Evolutionary conservation across 2,113 vertebrate genomes (phyloP).

Genomic region (Seriola aureovittata): DNA sequence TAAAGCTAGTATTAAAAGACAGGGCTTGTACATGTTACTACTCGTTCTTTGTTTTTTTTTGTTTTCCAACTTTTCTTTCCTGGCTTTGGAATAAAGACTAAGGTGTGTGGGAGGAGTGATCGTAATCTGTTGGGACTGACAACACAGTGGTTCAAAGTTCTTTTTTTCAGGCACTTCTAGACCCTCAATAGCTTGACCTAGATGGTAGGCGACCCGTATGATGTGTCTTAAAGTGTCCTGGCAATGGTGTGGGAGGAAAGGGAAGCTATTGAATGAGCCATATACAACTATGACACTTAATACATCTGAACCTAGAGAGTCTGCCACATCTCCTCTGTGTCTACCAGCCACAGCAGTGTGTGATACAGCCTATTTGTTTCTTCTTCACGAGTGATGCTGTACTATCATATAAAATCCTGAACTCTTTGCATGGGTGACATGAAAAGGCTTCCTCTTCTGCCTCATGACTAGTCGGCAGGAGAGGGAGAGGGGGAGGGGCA

Average conservation of each 20-base stretch:
- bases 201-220: slow-evolving; percentile 71
- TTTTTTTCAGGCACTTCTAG: slow-evolving; percentile 48
- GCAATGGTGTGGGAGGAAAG: slow-evolving; percentile 48
- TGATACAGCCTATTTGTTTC: slow-evolving; percentile 8
- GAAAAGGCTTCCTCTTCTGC: background rate
- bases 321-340: slow-evolving; percentile 35
- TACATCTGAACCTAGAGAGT: slow-evolving; percentile 27
- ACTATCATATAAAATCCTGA: slow-evolving; percentile 10
- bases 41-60: slow-evolving; percentile 7
- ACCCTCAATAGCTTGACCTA: slow-evolving; percentile 64
- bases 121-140: slow-evolving; percentile 27
- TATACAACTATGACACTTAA: slow-evolving; percentile 36
- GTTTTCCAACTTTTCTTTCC: background rate
- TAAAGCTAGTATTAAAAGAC: slow-evolving; percentile 25
- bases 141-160: slow-evolving; percentile 4
- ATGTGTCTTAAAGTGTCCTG: slow-evolving; percentile 68
- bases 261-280: slow-evolving; percentile 49
- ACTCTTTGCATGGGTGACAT: background rate
- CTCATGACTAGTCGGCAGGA: background rate
- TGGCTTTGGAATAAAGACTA: background rate
- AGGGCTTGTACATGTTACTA: background rate
- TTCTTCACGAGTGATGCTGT: background rate
- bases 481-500: background rate
- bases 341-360: background rate
- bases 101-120: slow-evolving; percentile 42